phyloP scores from a whole-genome alignment of 1,140 invertebrate species.

The Drosophila ananassae region DNA sequence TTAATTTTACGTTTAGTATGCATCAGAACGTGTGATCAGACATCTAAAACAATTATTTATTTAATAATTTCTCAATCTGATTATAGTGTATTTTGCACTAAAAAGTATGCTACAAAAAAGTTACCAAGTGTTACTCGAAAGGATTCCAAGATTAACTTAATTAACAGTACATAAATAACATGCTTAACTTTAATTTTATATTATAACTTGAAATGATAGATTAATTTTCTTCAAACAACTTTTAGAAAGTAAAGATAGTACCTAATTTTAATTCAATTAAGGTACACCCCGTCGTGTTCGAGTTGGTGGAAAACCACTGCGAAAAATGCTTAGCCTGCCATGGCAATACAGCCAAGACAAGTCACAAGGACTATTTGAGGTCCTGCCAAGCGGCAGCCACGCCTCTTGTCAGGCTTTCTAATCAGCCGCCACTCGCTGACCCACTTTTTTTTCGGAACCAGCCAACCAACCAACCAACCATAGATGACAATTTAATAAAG shows the following conservation, averaged over 20 bases:
- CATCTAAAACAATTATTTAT: constrained; percentile 28
- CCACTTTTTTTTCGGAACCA: constrained; percentile 37
- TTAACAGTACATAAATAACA: neutral
- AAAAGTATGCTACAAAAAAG: constrained; percentile 14
- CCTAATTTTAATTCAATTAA: neutral
- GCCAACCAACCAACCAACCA: constrained; percentile 5
- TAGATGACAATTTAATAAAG: constrained; percentile 75
- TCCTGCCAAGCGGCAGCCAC: constrained; percentile 3
- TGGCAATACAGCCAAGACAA: constrained; percentile 9
- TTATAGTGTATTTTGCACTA: constrained; percentile 4
- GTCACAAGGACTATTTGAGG: neutral
- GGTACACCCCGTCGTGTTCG: constrained; percentile 12
- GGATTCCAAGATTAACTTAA: neutral
- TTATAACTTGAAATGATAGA: neutral
- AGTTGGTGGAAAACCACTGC: constrained; percentile 1
- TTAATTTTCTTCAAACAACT: neutral
- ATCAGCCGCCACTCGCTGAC: constrained; percentile 58
- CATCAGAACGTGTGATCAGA: constrained; percentile 5
- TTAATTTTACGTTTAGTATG: constrained; percentile 39
- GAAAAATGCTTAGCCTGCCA: constrained; percentile 28
- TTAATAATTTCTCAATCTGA: constrained; percentile 11
- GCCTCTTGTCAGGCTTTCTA: constrained; percentile 43
- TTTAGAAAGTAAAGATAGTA: neutral
- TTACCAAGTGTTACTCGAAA: neutral
- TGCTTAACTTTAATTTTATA: neutral